A percentile compares a stretch with the other conserved stretches of the same genome.
Conservation (phyloP, 2,797 vertebrate genomes). For the Cynodonichthys magdalenae region DNA sequence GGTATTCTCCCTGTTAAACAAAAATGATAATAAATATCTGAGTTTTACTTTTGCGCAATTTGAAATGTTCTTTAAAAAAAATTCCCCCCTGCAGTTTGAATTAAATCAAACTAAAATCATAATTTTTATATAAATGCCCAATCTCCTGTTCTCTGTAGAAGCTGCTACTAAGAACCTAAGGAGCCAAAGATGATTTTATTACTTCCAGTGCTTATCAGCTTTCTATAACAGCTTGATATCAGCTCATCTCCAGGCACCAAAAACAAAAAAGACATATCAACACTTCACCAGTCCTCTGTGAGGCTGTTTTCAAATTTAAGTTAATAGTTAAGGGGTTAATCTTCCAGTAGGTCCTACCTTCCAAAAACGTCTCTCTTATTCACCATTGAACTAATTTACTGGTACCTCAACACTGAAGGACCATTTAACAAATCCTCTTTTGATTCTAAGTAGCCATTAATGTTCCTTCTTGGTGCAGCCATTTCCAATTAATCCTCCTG, state of each 20-base stretch:
- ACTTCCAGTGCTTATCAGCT: not conserved
- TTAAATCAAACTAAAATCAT: not conserved
- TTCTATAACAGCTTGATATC: slow-evolving; percentile 9
- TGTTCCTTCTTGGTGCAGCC: slow-evolving; percentile 73
- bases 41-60: not conserved
- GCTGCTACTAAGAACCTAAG: not conserved
- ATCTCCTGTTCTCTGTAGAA: not conserved
- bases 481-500: slow-evolving; percentile 83
- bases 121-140: slow-evolving; percentile 1
- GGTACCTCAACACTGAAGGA: slow-evolving; percentile 75
- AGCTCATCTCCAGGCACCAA: slow-evolving; percentile 21
- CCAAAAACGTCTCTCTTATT: slow-evolving; percentile 60
- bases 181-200: not conserved
- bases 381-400: slow-evolving; percentile 74
- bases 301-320: too few species aligned
- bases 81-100: not conserved
- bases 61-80: not conserved
- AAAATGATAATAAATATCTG: not conserved
- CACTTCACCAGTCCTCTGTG: too few species aligned
- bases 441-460: slow-evolving; percentile 79
- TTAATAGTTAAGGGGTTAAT: too few species aligned
- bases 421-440: slow-evolving; percentile 80
- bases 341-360: slow-evolving; percentile 57
- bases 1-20: slow-evolving; percentile 10
- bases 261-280: slow-evolving; percentile 36